These are phyloP conservation scores for Melanogrammus aeglefinus DNA, from an alignment of 2,797 vertebrate genomes.

Conservation along the genomic window DNA sequence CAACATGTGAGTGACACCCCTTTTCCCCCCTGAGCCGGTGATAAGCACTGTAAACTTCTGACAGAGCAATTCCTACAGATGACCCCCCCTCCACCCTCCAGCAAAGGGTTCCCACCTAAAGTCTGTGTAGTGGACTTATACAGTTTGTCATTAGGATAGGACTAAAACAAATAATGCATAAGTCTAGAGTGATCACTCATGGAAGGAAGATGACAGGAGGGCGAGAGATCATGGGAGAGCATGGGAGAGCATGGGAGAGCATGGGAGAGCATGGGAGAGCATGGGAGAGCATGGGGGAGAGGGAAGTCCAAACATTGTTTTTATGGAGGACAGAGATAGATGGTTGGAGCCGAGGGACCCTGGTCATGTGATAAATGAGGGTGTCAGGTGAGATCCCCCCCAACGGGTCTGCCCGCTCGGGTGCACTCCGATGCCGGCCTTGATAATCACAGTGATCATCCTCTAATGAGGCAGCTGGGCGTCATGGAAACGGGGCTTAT, in stretches of 20 bases:
- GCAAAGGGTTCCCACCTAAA: not conserved
- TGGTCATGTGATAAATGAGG: conserved; percentile 63
- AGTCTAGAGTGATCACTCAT: not conserved
- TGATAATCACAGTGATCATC: conserved; percentile 56
- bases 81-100: not conserved
- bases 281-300: not conserved
- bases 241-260: not conserved
- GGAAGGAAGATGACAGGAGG: conserved; percentile 2
- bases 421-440: conserved; percentile 47
- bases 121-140: not conserved
- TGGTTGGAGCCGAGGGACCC: conserved; percentile 25
- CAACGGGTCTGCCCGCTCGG: conserved; percentile 9
- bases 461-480: conserved; percentile 37
- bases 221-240: conserved; percentile 16
- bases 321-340: not conserved
- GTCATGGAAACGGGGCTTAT: not conserved
- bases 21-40: not conserved
- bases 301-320: not conserved
- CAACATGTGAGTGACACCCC: conserved; percentile 13
- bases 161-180: not conserved
- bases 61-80: not conserved
- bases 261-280: conserved; percentile 15
- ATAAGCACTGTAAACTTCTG: not conserved
- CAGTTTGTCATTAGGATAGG: not conserved
- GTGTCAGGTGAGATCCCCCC: conserved; percentile 58